Conservation (phyloP, 2,113 vertebrate genomes). For the Aldabrachelys gigantea region DNA sequence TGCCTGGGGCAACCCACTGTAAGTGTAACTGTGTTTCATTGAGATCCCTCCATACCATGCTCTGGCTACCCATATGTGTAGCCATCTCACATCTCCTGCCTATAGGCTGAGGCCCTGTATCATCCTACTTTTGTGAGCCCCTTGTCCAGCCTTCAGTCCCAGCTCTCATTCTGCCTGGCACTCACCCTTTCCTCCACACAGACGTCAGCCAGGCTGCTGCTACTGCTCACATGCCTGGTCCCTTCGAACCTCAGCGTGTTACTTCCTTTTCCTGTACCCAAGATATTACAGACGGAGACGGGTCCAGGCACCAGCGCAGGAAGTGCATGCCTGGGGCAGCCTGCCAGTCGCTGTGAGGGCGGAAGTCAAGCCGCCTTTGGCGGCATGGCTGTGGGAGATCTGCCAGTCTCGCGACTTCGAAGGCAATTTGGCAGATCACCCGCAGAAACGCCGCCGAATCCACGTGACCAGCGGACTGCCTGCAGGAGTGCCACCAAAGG, state of each 20-base stretch:
- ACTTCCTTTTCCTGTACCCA: not conserved
- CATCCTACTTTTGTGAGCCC: not conserved
- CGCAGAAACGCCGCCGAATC: too few relatives aligned
- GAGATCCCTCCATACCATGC: not conserved
- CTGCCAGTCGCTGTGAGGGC: too few relatives aligned
- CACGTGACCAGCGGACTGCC: too few relatives aligned
- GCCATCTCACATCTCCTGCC: not conserved
- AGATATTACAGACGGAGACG: not conserved
- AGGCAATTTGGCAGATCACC: too few relatives aligned
- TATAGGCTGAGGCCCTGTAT: not conserved
- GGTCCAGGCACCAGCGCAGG: too few relatives aligned
- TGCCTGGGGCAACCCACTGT: not conserved
- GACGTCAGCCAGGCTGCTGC: not conserved
- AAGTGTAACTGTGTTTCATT: not conserved
- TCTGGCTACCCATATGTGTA: not conserved
- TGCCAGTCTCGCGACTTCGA: rapidly evolving
- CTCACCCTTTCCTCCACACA: not conserved
- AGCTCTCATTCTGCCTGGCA: not conserved
- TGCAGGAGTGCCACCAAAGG: too few relatives aligned
- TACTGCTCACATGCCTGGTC: not conserved
- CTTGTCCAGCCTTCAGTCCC: not conserved
- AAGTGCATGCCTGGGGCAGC: too few relatives aligned
- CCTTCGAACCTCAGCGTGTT: not conserved
- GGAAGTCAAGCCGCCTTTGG: too few relatives aligned
- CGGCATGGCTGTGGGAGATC: too few relatives aligned